Evolutionary conservation across 1,140 invertebrate species (phyloP), one percentile per base, ranked within the genome.

Genomic region (Ceratosolen solmsi): DNA sequence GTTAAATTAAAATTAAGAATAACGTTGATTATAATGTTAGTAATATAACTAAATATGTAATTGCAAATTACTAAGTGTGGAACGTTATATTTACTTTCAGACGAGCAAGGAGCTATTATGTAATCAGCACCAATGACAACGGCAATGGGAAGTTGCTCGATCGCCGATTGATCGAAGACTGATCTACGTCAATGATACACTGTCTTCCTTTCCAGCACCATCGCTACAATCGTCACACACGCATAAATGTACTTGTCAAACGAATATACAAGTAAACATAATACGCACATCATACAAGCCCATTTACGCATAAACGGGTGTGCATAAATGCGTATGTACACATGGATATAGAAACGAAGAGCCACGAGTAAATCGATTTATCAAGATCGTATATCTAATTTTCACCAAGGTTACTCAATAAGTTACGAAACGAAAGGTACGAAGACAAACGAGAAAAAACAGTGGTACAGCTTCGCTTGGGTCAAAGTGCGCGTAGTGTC

Each of bases 41-140:
- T 3, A 72, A 72, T 20, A 33, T 70, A 2, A 41, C 22, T 0
- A 17, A 41, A 46, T 70, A 20, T 25, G 36, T 11, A 70, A 70
- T n/a, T 3, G 22, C 22, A 46, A n/a, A 70, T 41, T 20, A 51
- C 46, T 70, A 71, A 49, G 70, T 17, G 27, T 7, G 11, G 1
- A 51, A 51, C 46, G 4, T 51, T 51, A 30, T 11, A 33, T 77
- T 77, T 77, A 13, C 60, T 77, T 77, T 77, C 74, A 77, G 70
- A 15, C 41, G 51, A 25, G 74, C 25, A 8, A 56, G 74, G 5
- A 7, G 20, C n/a, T 13, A n/a, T 75, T 25, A 77, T 77, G 74
- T 36, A 77, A 77, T 63, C 56, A 58, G 22, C 41, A 17, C 17
- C 36, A 65, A 1, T 77, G 17, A 77, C 36, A 77, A 38, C 11